Percentiles rank a stretch among this genome's conserved stretches.
Evolutionary conservation across 2,888 invertebrate species (phyloP).

Genomic region (Xylota sylvarum): DNA sequence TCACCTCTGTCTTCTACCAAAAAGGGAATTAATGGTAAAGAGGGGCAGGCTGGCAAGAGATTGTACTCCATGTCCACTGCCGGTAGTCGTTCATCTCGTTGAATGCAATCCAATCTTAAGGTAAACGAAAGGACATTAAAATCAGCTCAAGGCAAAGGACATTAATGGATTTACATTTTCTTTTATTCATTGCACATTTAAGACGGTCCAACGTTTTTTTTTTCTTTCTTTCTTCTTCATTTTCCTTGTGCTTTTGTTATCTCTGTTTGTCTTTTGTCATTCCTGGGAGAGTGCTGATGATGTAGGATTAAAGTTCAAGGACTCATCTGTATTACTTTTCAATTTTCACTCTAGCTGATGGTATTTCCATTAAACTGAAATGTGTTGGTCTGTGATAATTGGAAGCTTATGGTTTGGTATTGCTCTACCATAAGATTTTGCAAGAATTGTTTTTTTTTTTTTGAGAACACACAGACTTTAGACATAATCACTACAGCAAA

Average conservation of each 20-base stretch:
- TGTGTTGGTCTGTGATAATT: constrained; percentile 31
- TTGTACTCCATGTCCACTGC: background rate
- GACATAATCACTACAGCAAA: background rate
- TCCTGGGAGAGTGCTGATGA: constrained; percentile 24
- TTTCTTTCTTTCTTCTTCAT: background rate
- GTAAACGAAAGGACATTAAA: constrained; percentile 76
- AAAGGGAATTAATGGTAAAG: constrained; percentile 46
- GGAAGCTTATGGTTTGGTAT: constrained; percentile 21
- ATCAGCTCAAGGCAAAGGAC: constrained; percentile 77
- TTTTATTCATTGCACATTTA: constrained; percentile 77
- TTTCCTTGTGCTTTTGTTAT: constrained; percentile 20
- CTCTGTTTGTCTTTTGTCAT: constrained; percentile 56
- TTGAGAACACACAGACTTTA: background rate
- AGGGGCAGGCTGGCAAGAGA: background rate
- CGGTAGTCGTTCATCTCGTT: constrained; percentile 50
- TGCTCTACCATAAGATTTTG: background rate
- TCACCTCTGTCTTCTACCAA: constrained; percentile 5
- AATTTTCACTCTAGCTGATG: constrained; percentile 39
- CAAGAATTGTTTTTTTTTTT: background rate
- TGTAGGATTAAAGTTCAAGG: constrained; percentile 65
- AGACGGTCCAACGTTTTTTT: constrained; percentile 50
- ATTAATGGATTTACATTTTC: constrained; percentile 77
- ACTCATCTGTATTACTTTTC: constrained; percentile 66
- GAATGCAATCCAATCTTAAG: constrained; percentile 77
- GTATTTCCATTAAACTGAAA: constrained; percentile 19